Conservation (phyloP, 2,888 invertebrate species). For the Carcina quercana region DNA sequence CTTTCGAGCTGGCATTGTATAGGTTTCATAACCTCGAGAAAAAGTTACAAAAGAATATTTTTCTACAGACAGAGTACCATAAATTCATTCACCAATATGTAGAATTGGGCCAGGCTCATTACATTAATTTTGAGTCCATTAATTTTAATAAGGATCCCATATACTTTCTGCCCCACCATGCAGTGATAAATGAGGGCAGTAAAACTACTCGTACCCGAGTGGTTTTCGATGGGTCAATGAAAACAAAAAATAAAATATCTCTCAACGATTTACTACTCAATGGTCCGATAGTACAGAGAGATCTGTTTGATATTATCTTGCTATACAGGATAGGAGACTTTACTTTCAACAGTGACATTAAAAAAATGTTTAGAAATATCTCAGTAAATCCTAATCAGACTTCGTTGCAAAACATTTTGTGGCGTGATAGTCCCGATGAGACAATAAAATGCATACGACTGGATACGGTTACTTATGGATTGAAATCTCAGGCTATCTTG, state of each 20-base stretch:
- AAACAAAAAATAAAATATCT: conserved; percentile 9
- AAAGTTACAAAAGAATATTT: conserved; percentile 6
- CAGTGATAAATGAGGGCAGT: conserved; percentile 10
- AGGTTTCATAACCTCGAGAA: conserved; percentile 12
- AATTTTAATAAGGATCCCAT: conserved; percentile 3
- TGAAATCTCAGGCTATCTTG: conserved; percentile 8
- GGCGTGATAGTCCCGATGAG: conserved; percentile 8
- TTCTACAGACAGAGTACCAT: conserved; percentile 5
- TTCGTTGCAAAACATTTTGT: conserved; percentile 12
- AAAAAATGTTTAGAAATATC: conserved; percentile 11
- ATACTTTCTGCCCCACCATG: conserved; percentile 14
- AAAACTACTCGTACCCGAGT: conserved; percentile 7
- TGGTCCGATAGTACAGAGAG: conserved; percentile 10
- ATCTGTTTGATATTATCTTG: conserved; percentile 14
- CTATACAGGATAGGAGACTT: conserved; percentile 9
- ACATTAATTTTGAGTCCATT: not conserved
- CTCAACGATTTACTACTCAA: conserved; percentile 13
- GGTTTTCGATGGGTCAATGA: conserved; percentile 12
- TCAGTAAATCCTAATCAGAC: conserved; percentile 5
- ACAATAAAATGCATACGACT: conserved; percentile 2
- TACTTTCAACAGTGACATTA: conserved; percentile 7
- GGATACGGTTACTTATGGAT: conserved; percentile 4
- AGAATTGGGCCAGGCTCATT: conserved; percentile 6
- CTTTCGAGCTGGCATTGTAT: conserved; percentile 8
- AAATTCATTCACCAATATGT: conserved; percentile 12